These are phyloP conservation scores for Champsocephalus esox DNA, from an alignment of 2,797 vertebrate species.

Conservation along the genomic window DNA sequence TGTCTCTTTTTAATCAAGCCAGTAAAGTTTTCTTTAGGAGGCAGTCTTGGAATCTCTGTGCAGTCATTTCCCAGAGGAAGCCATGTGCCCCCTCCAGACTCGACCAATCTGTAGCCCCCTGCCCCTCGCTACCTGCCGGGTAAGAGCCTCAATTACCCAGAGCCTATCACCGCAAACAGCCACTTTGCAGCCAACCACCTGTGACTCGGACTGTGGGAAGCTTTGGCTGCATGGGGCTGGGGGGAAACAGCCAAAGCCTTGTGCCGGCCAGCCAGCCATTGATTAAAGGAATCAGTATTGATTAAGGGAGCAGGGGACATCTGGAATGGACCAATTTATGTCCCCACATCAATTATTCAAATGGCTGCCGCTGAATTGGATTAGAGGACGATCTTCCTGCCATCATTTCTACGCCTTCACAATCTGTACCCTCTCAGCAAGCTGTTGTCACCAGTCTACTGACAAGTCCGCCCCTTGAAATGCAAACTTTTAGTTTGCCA, in stretches of 20 bases:
- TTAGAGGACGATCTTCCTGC: constrained; percentile 73
- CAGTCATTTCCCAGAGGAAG: constrained; percentile 59
- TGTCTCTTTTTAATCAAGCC: constrained; percentile 44
- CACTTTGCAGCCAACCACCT: constrained; percentile 82
- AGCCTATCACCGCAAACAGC: constrained; percentile 78
- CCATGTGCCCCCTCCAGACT: constrained; percentile 51
- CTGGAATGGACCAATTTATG: constrained; percentile 80
- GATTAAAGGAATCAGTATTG: constrained; percentile 83
- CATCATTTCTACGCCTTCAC: constrained; percentile 56
- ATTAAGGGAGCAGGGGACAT: constrained; percentile 82
- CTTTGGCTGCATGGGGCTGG: constrained; percentile 49
- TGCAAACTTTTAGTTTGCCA: constrained; percentile 54
- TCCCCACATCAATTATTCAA: constrained; percentile 83
- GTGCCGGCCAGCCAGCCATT: constrained; percentile 72
- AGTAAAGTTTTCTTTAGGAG: constrained; percentile 43
- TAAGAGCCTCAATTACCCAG: constrained; percentile 79
- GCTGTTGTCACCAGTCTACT: constrained; percentile 56
- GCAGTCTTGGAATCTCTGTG: constrained; percentile 51
- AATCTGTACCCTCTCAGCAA: constrained; percentile 69
- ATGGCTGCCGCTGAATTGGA: constrained; percentile 74
- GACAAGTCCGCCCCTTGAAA: constrained; percentile 48
- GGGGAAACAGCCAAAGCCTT: constrained; percentile 62
- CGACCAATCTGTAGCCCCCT: constrained; percentile 60
- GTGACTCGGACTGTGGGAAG: constrained; percentile 74
- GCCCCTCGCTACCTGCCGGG: constrained; percentile 35